Percentiles rank a stretch among this genome's conserved stretches.
These are phyloP conservation scores for Struthidea cinerea DNA, from an alignment of 2,113 vertebrate species.

Conservation along the genomic window DNA sequence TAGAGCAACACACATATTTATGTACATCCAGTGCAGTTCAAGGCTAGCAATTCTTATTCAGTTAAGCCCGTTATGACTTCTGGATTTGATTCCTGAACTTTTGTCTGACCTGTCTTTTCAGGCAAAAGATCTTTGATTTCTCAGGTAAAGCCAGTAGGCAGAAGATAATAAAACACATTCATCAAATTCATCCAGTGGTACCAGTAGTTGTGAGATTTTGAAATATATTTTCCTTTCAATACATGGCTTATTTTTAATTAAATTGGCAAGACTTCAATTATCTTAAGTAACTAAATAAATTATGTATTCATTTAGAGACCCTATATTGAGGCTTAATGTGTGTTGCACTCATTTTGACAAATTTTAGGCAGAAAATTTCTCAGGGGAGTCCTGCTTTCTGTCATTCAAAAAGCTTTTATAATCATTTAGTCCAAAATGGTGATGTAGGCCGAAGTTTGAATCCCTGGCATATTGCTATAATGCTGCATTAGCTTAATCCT, in stretches of 20 bases:
- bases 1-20: background rate
- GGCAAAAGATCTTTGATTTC: background rate
- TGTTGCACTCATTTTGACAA: constrained; percentile 51
- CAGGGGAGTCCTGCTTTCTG: constrained; percentile 66
- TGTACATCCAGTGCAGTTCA: background rate
- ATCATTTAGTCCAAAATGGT: constrained; percentile 68
- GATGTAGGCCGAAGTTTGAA: constrained; percentile 70
- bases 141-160: background rate
- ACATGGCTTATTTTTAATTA: constrained; percentile 70
- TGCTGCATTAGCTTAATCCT: constrained; percentile 78
- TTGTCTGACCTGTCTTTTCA: background rate
- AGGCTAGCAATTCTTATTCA: background rate
- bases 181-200: background rate
- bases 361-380: constrained; percentile 68
- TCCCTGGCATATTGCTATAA: constrained; percentile 74
- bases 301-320: constrained; percentile 29
- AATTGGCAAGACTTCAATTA: constrained; percentile 70
- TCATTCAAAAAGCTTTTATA: constrained; percentile 70
- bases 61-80: background rate
- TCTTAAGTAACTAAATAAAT: constrained; percentile 65
- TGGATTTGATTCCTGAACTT: background rate
- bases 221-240: constrained; percentile 41
- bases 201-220: background rate
- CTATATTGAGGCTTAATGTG: constrained; percentile 13
- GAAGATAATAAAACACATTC: background rate